These are phyloP conservation scores for Lysiphlebus fabarum DNA, from an alignment of 1,140 invertebrate genomes.

Conservation along the genomic window DNA sequence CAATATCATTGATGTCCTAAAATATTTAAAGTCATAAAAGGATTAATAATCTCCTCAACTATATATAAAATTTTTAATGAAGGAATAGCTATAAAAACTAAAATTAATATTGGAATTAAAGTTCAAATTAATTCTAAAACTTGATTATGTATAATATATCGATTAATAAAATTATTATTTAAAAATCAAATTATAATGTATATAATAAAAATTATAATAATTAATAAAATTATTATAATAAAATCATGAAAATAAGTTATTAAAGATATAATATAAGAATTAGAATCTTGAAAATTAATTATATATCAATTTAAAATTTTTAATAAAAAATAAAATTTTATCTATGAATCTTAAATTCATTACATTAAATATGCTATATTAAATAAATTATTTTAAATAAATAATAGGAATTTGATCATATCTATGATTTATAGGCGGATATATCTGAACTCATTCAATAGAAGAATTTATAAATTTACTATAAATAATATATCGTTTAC, in stretches of 20 bases:
- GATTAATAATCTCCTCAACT: conserved; percentile 59
- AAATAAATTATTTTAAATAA: conserved; percentile 26
- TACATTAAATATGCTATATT: conserved; percentile 42
- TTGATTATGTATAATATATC: conserved; percentile 50
- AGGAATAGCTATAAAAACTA: conserved; percentile 64
- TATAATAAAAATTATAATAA: conserved; percentile 50
- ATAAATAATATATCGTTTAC: conserved; percentile 48
- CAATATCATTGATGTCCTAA: conserved; percentile 70
- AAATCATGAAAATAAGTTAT: conserved; percentile 49
- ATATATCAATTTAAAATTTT: conserved; percentile 54
- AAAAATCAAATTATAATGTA: conserved; percentile 60
- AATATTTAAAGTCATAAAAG: conserved; percentile 59
- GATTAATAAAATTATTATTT: conserved; percentile 50
- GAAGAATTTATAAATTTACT: conserved; percentile 50
- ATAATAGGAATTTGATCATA: conserved; percentile 32
- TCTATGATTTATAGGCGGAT: conserved; percentile 47
- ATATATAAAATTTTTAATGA: conserved; percentile 62
- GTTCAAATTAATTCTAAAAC: conserved; percentile 65
- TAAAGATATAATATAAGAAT: conserved; percentile 60
- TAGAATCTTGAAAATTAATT: conserved; percentile 57
- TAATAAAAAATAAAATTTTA: conserved; percentile 55
- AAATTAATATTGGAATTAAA: conserved; percentile 59
- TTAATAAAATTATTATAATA: conserved; percentile 34
- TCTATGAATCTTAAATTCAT: conserved; percentile 60
- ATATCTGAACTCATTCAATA: conserved; percentile 61